Evolutionary conservation across 2,113 vertebrate genomes (phyloP).

Genomic region (Callopanchax toddi): DNA sequence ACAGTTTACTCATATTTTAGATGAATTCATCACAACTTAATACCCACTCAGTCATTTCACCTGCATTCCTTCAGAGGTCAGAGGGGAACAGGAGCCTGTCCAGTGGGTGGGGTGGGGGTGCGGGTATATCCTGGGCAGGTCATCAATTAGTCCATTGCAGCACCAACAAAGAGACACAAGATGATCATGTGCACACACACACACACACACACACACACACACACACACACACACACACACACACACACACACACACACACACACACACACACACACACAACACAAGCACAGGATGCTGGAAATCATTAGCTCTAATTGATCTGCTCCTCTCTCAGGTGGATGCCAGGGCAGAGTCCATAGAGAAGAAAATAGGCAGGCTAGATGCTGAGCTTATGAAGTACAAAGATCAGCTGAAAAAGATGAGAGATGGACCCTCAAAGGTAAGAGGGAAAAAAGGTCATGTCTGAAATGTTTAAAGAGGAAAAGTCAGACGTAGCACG

Average conservation of each 20-base stretch:
- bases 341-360: slow-evolving; percentile 91
- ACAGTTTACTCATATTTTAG: no score
- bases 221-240: no score
- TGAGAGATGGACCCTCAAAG: slow-evolving; percentile 98
- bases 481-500: neutral
- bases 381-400: slow-evolving; percentile 95
- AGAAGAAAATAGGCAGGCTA: slow-evolving; percentile 93
- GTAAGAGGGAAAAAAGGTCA: slow-evolving; percentile 68
- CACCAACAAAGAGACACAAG: no score
- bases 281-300: neutral
- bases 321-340: slow-evolving; percentile 84
- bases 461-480: neutral
- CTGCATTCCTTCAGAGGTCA: no score
- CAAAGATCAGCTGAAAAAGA: slow-evolving; percentile 99
- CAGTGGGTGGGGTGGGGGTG: no score
- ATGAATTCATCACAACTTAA: no score
- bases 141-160: no score
- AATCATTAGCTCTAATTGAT: slow-evolving; percentile 3
- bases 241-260: neutral
- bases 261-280: neutral
- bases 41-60: no score
- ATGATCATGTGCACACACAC: no score
- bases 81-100: no score
- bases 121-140: no score
- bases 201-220: no score